Evolutionary conservation across 2,797 vertebrate genomes (phyloP).

Genomic region (Leptodactylus fallax): DNA sequence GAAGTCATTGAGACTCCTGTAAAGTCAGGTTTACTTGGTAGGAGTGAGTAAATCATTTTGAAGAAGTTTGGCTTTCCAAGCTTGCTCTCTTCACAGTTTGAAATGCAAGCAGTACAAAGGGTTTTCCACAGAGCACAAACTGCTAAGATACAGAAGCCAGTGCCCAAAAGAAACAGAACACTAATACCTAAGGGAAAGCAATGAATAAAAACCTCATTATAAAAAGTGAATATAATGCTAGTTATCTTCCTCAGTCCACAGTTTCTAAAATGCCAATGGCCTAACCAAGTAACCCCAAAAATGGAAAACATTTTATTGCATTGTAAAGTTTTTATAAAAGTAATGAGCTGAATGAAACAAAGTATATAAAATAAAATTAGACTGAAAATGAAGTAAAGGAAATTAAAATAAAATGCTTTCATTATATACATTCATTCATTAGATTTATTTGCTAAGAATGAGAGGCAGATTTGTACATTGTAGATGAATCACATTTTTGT

Average conservation of each 20-base stretch:
- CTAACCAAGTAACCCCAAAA: constrained; percentile 6
- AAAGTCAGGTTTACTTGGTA: constrained; percentile 55
- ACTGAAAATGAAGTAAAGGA: no score
- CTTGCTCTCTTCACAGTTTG: constrained; percentile 41
- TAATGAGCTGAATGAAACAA: not conserved
- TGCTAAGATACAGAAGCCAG: constrained; percentile 30
- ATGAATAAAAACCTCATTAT: not conserved
- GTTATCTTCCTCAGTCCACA: not conserved
- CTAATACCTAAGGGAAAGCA: constrained; percentile 48
- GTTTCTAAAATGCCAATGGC: constrained; percentile 29
- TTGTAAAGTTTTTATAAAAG: not conserved
- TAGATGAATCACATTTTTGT: not conserved
- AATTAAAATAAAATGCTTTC: no score
- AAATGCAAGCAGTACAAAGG: constrained; percentile 47
- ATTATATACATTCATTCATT: no score
- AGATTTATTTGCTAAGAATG: not conserved
- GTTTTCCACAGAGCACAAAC: constrained; percentile 34
- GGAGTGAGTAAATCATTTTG: constrained; percentile 56
- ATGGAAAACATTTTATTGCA: not conserved
- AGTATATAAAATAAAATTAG: no score
- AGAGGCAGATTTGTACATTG: not conserved
- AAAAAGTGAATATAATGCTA: constrained; percentile 3
- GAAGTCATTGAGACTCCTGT: constrained; percentile 52
- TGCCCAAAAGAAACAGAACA: constrained; percentile 28
- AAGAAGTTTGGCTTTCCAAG: constrained; percentile 55